These are phyloP conservation scores for Caiman crocodilus DNA, from an alignment of 2,797 vertebrate species.

Conservation along the genomic window DNA sequence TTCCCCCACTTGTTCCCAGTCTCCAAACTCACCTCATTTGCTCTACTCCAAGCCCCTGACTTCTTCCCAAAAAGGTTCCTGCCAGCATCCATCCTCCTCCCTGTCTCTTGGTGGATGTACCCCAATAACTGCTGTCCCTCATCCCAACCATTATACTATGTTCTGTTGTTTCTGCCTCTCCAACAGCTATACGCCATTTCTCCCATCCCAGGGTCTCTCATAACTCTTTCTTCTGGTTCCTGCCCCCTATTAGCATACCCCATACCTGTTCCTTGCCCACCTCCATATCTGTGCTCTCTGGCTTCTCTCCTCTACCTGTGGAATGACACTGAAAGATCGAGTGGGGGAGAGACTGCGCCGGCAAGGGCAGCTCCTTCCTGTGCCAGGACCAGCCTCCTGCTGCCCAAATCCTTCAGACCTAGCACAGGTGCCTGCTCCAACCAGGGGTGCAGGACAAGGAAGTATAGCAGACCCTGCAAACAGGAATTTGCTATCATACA, in stretches of 20 bases:
- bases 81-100: neutral
- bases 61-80: neutral
- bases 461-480: neutral
- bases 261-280: accelerated
- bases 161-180: neutral
- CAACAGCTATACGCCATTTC: neutral
- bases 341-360: accelerated
- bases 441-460: neutral
- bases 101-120: neutral
- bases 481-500: accelerated
- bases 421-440: accelerated
- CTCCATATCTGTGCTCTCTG: accelerated
- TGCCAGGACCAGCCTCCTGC: accelerated
- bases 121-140: too few species aligned
- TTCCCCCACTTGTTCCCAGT: neutral
- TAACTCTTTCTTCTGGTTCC: accelerated
- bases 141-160: too few species aligned
- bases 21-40: neutral
- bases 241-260: neutral
- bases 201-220: accelerated
- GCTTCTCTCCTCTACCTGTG: neutral
- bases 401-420: neutral
- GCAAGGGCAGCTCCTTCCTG: accelerated
- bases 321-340: neutral
- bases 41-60: neutral